Percentiles rank a stretch among this genome's conserved stretches.
phyloP scores from a whole-genome alignment of 2,888 invertebrate species.

The Dinocampus coccinellae region DNA sequence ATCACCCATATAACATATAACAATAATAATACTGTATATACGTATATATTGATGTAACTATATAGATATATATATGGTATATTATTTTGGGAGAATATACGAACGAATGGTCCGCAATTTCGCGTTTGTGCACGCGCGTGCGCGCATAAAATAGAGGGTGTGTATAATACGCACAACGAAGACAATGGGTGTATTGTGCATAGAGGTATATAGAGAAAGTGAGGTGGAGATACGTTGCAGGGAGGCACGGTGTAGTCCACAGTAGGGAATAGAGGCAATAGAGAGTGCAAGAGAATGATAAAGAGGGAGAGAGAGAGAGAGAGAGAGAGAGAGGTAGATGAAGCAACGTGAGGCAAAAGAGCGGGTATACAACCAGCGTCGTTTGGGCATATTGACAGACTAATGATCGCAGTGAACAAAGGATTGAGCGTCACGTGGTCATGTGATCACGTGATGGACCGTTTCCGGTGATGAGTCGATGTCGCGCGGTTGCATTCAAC shows the following conservation, averaged over 20 bases:
- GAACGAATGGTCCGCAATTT: constrained; percentile 40
- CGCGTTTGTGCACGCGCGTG: constrained; percentile 62
- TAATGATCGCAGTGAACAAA: constrained; percentile 69
- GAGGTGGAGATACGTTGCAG: background rate
- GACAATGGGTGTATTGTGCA: constrained; percentile 68
- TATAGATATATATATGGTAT: constrained; percentile 17
- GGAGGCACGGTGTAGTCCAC: background rate
- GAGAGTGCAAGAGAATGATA: background rate
- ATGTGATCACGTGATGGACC: constrained; percentile 69
- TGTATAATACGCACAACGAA: constrained; percentile 65
- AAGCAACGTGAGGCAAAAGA: constrained; percentile 15
- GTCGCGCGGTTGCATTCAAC: constrained; percentile 54
- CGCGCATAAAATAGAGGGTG: constrained; percentile 65
- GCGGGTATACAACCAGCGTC: constrained; percentile 54
- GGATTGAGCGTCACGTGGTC: constrained; percentile 67
- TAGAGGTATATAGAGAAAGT: constrained; percentile 60
- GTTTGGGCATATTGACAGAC: constrained; percentile 70
- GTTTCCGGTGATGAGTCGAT: constrained; percentile 64
- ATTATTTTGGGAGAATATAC: constrained; percentile 38
- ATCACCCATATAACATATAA: constrained; percentile 2
- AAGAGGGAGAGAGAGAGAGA: background rate
- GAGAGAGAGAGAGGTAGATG: constrained; percentile 3
- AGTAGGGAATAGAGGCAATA: constrained; percentile 22
- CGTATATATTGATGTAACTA: constrained; percentile 19
- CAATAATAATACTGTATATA: background rate